Percentiles rank a stretch among this genome's conserved stretches.
Conservation (phyloP, 2,888 invertebrate genomes). For the Formica aserva region DNA sequence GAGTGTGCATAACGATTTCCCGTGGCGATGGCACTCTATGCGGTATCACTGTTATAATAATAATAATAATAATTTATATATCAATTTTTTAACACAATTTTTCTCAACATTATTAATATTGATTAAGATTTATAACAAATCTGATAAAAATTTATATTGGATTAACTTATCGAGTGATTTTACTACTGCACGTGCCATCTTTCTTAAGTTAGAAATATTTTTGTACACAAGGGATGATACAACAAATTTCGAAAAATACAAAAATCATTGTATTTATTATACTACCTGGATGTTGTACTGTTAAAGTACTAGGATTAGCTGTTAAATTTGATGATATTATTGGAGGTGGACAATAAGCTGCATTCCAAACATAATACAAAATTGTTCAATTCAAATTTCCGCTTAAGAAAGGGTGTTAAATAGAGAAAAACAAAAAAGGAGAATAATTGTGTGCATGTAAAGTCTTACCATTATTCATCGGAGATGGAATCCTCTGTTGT, state of each 20-base stretch:
- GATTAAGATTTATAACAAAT: not conserved
- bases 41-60: constrained; percentile 87
- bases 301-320: constrained; percentile 89
- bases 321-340: constrained; percentile 90
- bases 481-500: constrained; percentile 86
- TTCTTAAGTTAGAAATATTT: not conserved
- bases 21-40: constrained; percentile 93
- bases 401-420: not conserved
- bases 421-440: not conserved
- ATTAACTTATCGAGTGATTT: not conserved
- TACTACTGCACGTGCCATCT: not conserved
- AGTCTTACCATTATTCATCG: constrained; percentile 83
- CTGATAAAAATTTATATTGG: not conserved
- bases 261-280: constrained; percentile 46
- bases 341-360: constrained; percentile 88
- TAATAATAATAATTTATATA: constrained; percentile 30
- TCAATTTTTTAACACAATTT: not conserved
- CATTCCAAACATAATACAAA: constrained; percentile 86
- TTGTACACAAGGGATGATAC: not conserved
- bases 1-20: constrained; percentile 94
- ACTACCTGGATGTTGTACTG: constrained; percentile 90
- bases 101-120: constrained; percentile 5
- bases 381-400: constrained; percentile 1
- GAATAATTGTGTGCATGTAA: not conserved
- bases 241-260: constrained; percentile 18